phyloP scores from a whole-genome alignment of 2,888 invertebrate genomes.

The Clistopyga incitator region DNA sequence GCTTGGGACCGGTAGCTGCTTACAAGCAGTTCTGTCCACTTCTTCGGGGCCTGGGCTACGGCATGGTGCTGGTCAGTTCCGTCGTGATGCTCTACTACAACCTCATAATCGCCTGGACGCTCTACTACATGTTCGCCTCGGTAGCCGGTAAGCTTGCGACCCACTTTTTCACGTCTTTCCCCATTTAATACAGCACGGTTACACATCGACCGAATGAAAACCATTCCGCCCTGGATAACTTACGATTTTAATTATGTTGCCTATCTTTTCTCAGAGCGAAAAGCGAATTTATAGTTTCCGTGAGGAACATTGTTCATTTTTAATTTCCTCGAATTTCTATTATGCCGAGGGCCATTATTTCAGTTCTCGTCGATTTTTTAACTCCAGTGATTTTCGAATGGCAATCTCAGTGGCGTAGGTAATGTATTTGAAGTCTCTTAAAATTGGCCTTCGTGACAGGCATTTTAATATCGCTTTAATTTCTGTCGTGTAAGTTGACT shows the following conservation, averaged over 20 bases:
- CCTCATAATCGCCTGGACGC: slow-evolving; percentile 91
- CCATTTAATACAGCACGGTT: not conserved
- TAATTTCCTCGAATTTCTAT: not conserved
- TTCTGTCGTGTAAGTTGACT: no score
- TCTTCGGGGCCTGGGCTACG: slow-evolving; percentile 90
- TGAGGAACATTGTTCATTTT: not conserved
- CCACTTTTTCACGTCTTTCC: not conserved
- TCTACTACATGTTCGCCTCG: slow-evolving; percentile 91
- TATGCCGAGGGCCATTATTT: not conserved
- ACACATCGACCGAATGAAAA: not conserved
- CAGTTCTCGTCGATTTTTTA: no score
- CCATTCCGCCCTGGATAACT: not conserved
- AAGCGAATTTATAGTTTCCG: not conserved
- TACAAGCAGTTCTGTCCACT: slow-evolving; percentile 92
- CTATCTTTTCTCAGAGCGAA: not conserved
- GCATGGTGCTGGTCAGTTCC: slow-evolving; percentile 91
- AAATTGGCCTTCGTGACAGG: no score
- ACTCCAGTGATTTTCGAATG: no score
- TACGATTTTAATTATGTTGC: slow-evolving; percentile 6
- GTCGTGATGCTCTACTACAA: slow-evolving; percentile 92
- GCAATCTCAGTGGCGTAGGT: no score
- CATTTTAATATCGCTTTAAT: no score
- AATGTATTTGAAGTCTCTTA: no score
- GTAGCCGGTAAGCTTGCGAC: slow-evolving; percentile 85
- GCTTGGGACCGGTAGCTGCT: slow-evolving; percentile 91